Evolutionary conservation across 1,140 invertebrate species (phyloP), one percentile per base, ranked within the genome.

Genomic region (Prorops nasuta): DNA sequence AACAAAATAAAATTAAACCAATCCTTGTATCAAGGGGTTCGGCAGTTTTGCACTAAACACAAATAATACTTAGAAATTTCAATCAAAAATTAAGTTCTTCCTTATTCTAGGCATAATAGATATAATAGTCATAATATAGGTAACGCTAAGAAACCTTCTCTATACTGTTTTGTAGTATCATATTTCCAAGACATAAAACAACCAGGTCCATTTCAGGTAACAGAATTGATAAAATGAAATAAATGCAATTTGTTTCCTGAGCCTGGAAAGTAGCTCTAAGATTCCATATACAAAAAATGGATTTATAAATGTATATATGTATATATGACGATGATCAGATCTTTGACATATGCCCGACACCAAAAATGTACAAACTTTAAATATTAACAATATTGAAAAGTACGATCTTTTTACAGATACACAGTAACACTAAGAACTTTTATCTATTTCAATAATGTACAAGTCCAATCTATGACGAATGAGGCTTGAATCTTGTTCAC

Each of bases 331-430:
- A 35, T 43, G 48, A 44, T 55, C 42, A 38, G 12, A 48, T 34
- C 15, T 49, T 35, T 28, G 32, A 31, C 42, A 48, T 19, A 50
- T 39, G 41, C 17, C 44, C 46, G 55, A 53, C 59, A 57, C 53
- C 51, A 55, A 59, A 63, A 64, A 66, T 68, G 45, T 68, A 66
- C 58, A 66, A 64, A 60, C 57, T 51, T 68, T 51, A 42, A 61
- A 57, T 60, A 67, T 58, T 48, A 57, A 64, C 50, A 58, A 51
- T 49, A 39, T 64, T 58, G 35, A 64, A 56, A 44, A 49, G 49
- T 51, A 63, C 20, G 49, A 48, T 50, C 56, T 44, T 65, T 66
- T 65, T 67, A 67, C 56, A 69, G 24, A 56, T 51, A 39, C 51
- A 31, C 52, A 52, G 32, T 64, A 63, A 54, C 39, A 35, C 44